Evolutionary conservation across 2,797 vertebrate genomes (phyloP).

Genomic region (Gambelia wislizenii): DNA sequence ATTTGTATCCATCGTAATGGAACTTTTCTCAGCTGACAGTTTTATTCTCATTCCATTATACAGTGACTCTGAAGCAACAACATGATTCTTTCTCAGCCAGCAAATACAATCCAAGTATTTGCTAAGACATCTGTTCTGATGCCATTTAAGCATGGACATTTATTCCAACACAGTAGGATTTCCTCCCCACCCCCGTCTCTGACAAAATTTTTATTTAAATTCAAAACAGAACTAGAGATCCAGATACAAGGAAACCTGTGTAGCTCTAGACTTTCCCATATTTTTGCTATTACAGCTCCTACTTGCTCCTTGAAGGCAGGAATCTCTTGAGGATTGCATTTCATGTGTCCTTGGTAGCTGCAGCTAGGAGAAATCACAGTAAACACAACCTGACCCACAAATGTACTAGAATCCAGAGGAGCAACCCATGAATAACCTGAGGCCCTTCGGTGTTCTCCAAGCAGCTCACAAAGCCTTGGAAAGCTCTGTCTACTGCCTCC

Average conservation of each 20-base stretch:
- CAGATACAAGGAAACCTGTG: not conserved
- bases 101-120: constrained; percentile 34
- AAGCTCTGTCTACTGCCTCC: too few species aligned
- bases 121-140: constrained; percentile 3
- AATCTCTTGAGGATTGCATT: not conserved
- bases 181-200: not conserved
- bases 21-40: not conserved
- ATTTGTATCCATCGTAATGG: not conserved
- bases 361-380: too few species aligned
- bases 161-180: not conserved
- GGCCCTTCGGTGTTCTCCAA: too few species aligned
- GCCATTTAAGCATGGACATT: not conserved
- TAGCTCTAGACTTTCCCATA: not conserved
- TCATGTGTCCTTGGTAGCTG: too few species aligned
- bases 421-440: too few species aligned
- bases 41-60: constrained; percentile 14
- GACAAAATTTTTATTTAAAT: too few species aligned
- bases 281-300: not conserved
- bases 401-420: too few species aligned
- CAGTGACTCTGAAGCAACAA: not conserved
- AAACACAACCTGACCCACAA: too few species aligned
- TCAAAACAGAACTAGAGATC: not conserved
- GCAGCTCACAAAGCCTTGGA: too few species aligned
- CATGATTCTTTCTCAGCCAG: constrained; percentile 25
- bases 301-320: not conserved